Base-by-base conservation (phyloP, 2,113 vertebrate genomes). In the Dascyllus trimaculatus region DNA sequence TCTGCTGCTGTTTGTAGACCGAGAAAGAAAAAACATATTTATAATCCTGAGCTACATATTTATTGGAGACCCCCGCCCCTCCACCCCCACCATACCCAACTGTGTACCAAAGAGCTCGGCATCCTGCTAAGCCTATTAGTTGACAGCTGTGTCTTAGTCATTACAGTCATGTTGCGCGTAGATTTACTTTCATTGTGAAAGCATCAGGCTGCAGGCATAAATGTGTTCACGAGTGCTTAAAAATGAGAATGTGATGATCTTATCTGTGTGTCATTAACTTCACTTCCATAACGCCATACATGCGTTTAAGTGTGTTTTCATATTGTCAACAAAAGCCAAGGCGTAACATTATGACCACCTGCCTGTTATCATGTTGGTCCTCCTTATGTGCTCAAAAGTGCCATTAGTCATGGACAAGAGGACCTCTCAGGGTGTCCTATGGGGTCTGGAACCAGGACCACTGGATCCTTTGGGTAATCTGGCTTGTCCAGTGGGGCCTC, bases 111-210 rank as follows among this genome's bases (percentile, higher is more conserved):
- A 73, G 22, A 26, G 29, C 83, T 84, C 71, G 76, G 59, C 35
- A 60, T 79, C 38, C 63, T 59, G 26, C 29, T 85, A 86, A 90
- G 85, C 81, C 75, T 84, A 75, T 88, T 84, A 90, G 54, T 25
- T 69, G 75, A 72, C 81, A 90, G 78, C 86, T 90, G 82, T 75
- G 64, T 74, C 68, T 81, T 60, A 24, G 45, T 85, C 73, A 73
- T 84, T 76, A 70, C 8, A 53, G 46, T 62, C 69, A 40, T 71
- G 32, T 24, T 8, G 51, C 3, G 1, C 64, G 65, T 48, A 52
- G 60, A 52, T 74, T 77, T 70, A 51, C 46, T 76, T 62, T 71
- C 63, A 79, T 64, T 70, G 63, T 32, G 32, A 49, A 58, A 43
- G 22, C 38, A 25, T 65, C 61, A 25, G 40, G 35, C 64, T 60